These are phyloP conservation scores for Drosophila suzukii DNA, from an alignment of 1,140 invertebrate genomes.

Conservation along the genomic window DNA sequence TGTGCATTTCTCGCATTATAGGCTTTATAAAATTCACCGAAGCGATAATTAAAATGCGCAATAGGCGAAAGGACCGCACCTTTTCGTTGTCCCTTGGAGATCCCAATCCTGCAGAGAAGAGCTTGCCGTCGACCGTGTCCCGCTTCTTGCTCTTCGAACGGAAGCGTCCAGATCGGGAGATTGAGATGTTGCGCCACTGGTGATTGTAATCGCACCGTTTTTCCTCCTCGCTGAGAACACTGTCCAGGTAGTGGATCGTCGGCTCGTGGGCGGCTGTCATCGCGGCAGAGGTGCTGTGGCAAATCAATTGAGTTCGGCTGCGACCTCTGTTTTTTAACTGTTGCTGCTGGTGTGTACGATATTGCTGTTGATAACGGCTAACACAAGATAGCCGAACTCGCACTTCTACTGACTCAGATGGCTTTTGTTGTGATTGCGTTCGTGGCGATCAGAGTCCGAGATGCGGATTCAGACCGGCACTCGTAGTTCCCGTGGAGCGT, in stretches of 20 bases:
- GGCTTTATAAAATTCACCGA: neutral
- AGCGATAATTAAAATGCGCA: conserved; percentile 9
- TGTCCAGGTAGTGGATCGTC: conserved; percentile 79
- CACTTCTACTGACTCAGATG: conserved; percentile 14
- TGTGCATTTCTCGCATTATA: too few species aligned
- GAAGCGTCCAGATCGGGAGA: conserved; percentile 80
- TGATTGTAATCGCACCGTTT: conserved; percentile 78
- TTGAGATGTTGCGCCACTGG: conserved; percentile 82
- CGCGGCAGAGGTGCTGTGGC: conserved; percentile 8
- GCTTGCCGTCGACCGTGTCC: conserved; percentile 79
- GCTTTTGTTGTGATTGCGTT: conserved; percentile 30
- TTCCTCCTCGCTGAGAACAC: conserved; percentile 80
- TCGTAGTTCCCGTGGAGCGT: conserved; percentile 60
- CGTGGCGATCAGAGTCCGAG: neutral
- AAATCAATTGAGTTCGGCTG: conserved; percentile 11
- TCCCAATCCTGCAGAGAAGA: conserved; percentile 60
- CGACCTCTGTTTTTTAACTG: conserved; percentile 12
- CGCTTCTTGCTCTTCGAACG: conserved; percentile 81
- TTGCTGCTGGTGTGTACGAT: conserved; percentile 17
- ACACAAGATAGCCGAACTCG: conserved; percentile 27
- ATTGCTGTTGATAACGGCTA: conserved; percentile 29
- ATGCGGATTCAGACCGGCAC: conserved; percentile 8
- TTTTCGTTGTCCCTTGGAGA: conserved; percentile 61
- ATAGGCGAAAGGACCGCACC: conserved; percentile 40
- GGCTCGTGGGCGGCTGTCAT: conserved; percentile 79